Conservation (phyloP, 2,113 vertebrate species). For the Cervus canadensis region DNA sequence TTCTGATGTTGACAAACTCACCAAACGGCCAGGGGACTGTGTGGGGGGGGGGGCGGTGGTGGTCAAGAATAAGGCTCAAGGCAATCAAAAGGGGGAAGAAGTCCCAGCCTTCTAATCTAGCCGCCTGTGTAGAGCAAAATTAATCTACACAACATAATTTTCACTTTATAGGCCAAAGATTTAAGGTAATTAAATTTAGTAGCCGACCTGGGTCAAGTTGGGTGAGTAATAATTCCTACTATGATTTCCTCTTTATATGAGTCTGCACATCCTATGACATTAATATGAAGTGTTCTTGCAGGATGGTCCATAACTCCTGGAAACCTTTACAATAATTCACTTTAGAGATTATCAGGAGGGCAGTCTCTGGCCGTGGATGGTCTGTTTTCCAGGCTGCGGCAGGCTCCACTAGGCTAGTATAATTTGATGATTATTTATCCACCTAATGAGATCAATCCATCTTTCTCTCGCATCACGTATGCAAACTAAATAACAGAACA, state of each 20-base stretch:
- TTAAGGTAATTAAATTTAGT: not conserved
- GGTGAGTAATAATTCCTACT: not conserved
- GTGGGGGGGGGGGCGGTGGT: no score
- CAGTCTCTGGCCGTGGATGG: fast-evolving
- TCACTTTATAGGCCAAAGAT: not conserved
- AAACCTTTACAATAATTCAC: fast-evolving
- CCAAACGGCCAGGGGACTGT: no score
- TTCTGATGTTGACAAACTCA: not conserved
- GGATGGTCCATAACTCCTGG: fast-evolving
- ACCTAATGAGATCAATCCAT: not conserved
- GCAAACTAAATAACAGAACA: not conserved
- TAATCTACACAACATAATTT: not conserved
- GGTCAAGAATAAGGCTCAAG: not conserved
- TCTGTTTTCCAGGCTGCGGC: not conserved
- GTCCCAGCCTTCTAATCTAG: not conserved
- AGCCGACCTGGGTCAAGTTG: not conserved
- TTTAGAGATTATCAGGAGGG: not conserved
- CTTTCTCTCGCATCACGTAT: not conserved
- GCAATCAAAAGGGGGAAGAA: no score
- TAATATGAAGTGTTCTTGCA: not conserved
- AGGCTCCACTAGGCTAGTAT: fast-evolving
- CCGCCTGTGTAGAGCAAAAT: not conserved
- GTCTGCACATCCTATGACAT: not conserved
- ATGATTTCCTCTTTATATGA: no score
- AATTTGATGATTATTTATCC: not conserved